Evolutionary conservation across 2,888 invertebrate species (phyloP), one percentile per base, ranked within the genome.

Genomic region (Sphaerophoria taeniata): DNA sequence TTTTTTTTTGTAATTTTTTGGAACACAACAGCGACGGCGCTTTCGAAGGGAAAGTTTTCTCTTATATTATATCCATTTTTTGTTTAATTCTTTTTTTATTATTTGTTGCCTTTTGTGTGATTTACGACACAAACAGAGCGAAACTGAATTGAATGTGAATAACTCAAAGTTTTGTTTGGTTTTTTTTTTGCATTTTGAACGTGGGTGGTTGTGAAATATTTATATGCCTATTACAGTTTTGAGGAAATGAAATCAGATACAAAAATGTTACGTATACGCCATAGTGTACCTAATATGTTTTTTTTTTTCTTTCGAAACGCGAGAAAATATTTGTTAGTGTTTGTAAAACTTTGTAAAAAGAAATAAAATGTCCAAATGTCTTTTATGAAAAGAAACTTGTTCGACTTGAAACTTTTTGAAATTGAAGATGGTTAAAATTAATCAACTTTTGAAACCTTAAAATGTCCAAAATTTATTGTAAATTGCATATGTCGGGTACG

Each of bases 1-100:
- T 61, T 61, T 61, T 12, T 12, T 31, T 3, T 43, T 43, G 6
- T 43, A 6, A 47, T 7, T 45, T 60, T 49, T 67, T 45, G 67
- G 71, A 75, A 56, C 14, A 61, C 14, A 3, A 49, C 34, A 49
- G 34, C 65, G 14, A 33, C 49, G 65, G 49, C 65, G 75, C 85
- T 85, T 85, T 81, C 85, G 73, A 77, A 85, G 85, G 81, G 85
- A 85, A 85, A 85, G 85, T 85, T 85, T 73, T 85, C 72, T 81
- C 70, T 85, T 76, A 77, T 80, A 72, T 67, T 61, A 69, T 65
- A 81, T 81, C 53, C 63, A 70, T 70, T 60, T 14, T 72, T 12
- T 55, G 14, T 73, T 45, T 47, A 24, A 53, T 43, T 61, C n/a
- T 56, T 14, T 58, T 61, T 31, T 72, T 31, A 58, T 60, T 60